A percentile compares a stretch with the other conserved stretches of the same genome.
Conservation (phyloP, 1,140 invertebrate species). For the Chrysomallon squamiferum region DNA sequence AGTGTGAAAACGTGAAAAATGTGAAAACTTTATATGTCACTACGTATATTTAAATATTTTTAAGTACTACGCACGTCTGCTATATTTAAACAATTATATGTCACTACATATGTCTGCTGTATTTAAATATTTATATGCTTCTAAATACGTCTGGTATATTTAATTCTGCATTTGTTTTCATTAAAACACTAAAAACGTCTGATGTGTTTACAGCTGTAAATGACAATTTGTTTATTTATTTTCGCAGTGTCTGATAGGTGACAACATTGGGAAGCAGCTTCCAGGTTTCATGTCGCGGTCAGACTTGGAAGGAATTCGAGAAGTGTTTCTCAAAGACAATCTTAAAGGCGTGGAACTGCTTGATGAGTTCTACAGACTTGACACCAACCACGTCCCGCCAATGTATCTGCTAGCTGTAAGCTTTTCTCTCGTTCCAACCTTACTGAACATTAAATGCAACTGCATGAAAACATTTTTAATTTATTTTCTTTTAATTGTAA, state of each 20-base stretch:
- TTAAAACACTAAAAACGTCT: no score
- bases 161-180: no score
- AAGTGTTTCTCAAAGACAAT: slow-evolving; percentile 18
- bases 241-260: slow-evolving; percentile 17
- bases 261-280: slow-evolving; percentile 12
- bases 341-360: slow-evolving; percentile 19
- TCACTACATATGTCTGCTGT: no score
- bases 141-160: no score
- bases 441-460: neutral
- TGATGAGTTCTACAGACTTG: slow-evolving; percentile 31
- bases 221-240: neutral
- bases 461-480: neutral
- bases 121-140: no score
- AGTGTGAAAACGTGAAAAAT: no score
- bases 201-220: no score
- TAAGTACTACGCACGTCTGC: no score
- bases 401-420: slow-evolving; percentile 26
- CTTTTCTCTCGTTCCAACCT: no score
- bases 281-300: slow-evolving; percentile 20
- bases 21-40: no score
- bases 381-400: slow-evolving; percentile 28
- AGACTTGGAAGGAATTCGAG: slow-evolving; percentile 16
- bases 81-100: no score
- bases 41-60: no score
- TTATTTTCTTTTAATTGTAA: neutral